Evolutionary conservation across 2,888 invertebrate species (phyloP).

Genomic region (Zelleria hepariella): DNA sequence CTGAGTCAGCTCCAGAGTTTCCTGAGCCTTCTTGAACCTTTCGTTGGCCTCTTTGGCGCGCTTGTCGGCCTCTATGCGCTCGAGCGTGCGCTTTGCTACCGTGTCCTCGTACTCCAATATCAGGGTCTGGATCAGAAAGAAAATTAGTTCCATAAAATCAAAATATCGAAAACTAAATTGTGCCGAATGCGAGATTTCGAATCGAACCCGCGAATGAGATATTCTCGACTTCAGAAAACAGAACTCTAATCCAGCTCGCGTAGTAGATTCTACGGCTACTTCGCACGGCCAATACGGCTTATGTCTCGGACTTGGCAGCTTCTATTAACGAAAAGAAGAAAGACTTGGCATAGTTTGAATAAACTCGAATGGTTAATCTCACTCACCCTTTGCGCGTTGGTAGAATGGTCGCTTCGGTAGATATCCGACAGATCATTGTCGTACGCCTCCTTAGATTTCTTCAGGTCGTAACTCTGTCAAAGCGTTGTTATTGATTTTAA

Average conservation of each 20-base stretch:
- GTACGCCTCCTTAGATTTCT: constrained; percentile 41
- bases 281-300: too few species aligned
- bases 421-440: constrained; percentile 69
- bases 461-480: constrained; percentile 44
- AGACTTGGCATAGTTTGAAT: too few species aligned
- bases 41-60: constrained; percentile 57
- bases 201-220: too few species aligned
- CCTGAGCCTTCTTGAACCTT: constrained; percentile 51
- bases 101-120: constrained; percentile 71
- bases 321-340: too few species aligned
- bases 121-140: neutral
- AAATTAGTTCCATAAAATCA: too few species aligned
- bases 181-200: too few species aligned
- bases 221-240: too few species aligned
- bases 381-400: constrained; percentile 72
- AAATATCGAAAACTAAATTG: too few species aligned
- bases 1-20: constrained; percentile 55
- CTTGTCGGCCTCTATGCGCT: constrained; percentile 65
- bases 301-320: too few species aligned
- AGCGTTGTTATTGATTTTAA: constrained; percentile 6
- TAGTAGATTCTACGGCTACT: too few species aligned
- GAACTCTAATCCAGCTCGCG: too few species aligned
- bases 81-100: constrained; percentile 58
- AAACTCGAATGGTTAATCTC: too few species aligned
- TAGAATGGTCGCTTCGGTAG: constrained; percentile 73